Evolutionary conservation across 2,888 invertebrate species (phyloP), one percentile per base, ranked within the genome.

Genomic region (Limulus polyphemus): DNA sequence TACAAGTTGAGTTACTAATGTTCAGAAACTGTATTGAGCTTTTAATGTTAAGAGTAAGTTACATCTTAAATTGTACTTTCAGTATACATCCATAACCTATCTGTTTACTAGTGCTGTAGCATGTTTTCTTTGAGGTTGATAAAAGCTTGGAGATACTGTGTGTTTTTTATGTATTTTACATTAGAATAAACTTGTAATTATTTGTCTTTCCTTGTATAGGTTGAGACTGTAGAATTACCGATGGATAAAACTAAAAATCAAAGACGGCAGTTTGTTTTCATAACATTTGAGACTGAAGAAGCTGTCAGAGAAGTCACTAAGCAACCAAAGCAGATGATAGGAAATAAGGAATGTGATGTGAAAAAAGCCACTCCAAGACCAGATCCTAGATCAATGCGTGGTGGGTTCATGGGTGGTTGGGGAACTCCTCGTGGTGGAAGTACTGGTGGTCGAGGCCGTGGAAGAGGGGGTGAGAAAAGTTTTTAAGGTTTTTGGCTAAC

Each of bases 241-340:
- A 94, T 90, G 74, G 97, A 97, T 77, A 95, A 94, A 79, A 87
- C 88, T 77, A 95, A 94, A 83, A 93, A 92, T 77, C 92, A 93
- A 78, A 85, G 95, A 73, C 90, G 95, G 81, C 92, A 90, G 65
- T 97, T 97, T 82, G 95, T 94, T 77, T 97, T 97, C 78, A 92
- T 97, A 76, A 95, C 95, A 70, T 97, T 95, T 74, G 95, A 97
- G 76, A 90, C 90, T 49, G 94, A 94, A 78, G 89, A 90, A 77
- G 88, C 92, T 60, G 93, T 93, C 48, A 90, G 90, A 74, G 91
- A 92, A 76, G 81, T 93, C 59, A 80, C 92, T 65, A 93, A 91
- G 77, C 89, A 88, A 59, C 89, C 92, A 13, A 94, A 93, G 78
- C 93, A 93, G 77, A 88, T 86, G 59, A 92, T 94, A 71, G 89